Conservation (phyloP, 2,888 invertebrate species). For the Melanargia galathea region DNA sequence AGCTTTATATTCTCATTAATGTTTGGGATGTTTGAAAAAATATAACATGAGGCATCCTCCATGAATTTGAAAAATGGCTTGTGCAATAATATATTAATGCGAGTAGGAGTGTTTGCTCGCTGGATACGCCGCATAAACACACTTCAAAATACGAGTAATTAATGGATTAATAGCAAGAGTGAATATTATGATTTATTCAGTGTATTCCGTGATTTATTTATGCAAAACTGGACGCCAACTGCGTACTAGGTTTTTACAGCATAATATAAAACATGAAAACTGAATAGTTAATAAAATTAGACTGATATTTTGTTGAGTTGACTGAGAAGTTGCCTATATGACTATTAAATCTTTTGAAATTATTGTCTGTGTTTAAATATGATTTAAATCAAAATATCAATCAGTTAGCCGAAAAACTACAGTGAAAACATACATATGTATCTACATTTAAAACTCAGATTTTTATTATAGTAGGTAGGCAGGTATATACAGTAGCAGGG, state of each 20-base stretch:
- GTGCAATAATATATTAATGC: constrained; percentile 15
- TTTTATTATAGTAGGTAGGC: too few relatives aligned
- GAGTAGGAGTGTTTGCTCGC: constrained; percentile 4
- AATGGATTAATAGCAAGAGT: constrained; percentile 12
- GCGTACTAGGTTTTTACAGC: neutral
- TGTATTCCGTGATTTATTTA: constrained; percentile 3
- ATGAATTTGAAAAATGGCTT: constrained; percentile 20
- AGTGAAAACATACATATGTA: too few relatives aligned
- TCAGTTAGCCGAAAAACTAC: too few relatives aligned
- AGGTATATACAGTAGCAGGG: too few relatives aligned
- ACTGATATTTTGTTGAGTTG: too few relatives aligned
- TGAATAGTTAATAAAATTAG: too few relatives aligned
- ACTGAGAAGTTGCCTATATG: too few relatives aligned
- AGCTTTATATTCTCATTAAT: constrained; percentile 1
- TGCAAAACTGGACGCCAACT: neutral
- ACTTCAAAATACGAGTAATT: constrained; percentile 21
- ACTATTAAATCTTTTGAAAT: too few relatives aligned
- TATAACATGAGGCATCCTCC: constrained; percentile 18
- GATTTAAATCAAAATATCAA: too few relatives aligned
- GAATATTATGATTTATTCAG: constrained; percentile 22
- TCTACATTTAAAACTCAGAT: too few relatives aligned
- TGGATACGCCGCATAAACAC: constrained; percentile 21
- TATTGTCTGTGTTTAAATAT: too few relatives aligned
- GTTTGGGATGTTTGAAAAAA: constrained; percentile 11
- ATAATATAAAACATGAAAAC: neutral